Evolutionary conservation across 1,140 invertebrate genomes (phyloP).

Genomic region (Littorina saxatilis): DNA sequence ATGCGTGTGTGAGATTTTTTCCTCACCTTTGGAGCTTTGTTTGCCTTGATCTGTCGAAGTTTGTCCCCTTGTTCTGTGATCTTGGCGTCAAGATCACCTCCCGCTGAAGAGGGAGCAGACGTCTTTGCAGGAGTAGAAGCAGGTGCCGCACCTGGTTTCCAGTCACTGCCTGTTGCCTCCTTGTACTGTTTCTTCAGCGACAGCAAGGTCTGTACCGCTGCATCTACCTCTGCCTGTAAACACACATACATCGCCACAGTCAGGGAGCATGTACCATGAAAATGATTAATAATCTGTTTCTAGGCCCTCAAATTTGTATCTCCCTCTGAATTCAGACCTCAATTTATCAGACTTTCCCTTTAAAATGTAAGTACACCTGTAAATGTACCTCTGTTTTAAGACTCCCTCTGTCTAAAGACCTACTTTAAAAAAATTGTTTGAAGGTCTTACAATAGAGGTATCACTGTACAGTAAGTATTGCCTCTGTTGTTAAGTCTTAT

Average conservation of each 20-base stretch:
- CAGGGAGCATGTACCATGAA: not conserved
- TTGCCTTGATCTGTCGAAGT: slow-evolving; percentile 76
- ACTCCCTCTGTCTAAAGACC: too few relatives aligned
- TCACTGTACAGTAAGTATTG: too few relatives aligned
- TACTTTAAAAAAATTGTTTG: too few relatives aligned
- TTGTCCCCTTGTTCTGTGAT: slow-evolving; percentile 84
- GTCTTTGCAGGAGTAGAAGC: slow-evolving; percentile 31
- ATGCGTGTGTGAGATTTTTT: not conserved
- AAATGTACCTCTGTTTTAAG: too few relatives aligned
- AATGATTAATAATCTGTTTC: slow-evolving; percentile 1
- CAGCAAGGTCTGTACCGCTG: slow-evolving; percentile 85
- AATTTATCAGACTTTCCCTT: too few relatives aligned
- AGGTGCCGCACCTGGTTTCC: slow-evolving; percentile 64
- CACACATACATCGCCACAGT: not conserved
- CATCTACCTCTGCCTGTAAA: slow-evolving; percentile 78
- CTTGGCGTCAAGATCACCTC: slow-evolving; percentile 76
- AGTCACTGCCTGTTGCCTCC: slow-evolving; percentile 80
- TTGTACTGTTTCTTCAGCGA: slow-evolving; percentile 89
- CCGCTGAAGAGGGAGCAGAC: not conserved
- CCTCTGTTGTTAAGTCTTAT: too few relatives aligned
- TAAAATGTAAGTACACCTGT: too few relatives aligned
- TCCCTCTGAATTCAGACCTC: too few relatives aligned
- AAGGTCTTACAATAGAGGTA: too few relatives aligned
- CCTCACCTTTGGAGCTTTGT: slow-evolving; percentile 47
- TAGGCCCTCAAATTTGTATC: too few relatives aligned